phyloP scores from a whole-genome alignment of 2,113 vertebrate species.

The Trichechus manatus region DNA sequence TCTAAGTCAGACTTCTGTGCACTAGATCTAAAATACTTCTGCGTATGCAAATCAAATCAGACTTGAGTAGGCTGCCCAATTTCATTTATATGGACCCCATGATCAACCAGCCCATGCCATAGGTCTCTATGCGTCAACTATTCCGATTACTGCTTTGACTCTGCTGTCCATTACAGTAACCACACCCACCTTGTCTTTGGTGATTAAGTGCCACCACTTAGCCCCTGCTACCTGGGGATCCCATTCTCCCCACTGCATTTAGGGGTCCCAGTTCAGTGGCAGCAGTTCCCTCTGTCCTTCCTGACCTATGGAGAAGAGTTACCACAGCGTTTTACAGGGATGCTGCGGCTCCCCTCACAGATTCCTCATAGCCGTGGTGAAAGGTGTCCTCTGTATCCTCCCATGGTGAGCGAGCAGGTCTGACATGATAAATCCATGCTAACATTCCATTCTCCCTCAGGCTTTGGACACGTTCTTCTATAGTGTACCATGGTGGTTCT shows the following conservation, averaged over 20 bases:
- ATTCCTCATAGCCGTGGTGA: background rate
- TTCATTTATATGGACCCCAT: background rate
- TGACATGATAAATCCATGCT: background rate
- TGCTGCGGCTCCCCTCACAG: background rate
- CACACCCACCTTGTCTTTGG: background rate
- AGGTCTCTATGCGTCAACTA: background rate
- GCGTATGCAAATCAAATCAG: background rate
- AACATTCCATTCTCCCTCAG: too few species aligned
- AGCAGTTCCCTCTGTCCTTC: background rate
- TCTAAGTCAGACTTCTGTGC: background rate
- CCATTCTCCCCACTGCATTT: background rate
- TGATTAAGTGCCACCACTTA: background rate
- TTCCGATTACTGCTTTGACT: too few species aligned
- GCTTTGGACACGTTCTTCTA: too few species aligned
- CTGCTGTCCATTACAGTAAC: background rate
- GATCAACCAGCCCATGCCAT: background rate
- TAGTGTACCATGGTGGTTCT: fast-evolving
- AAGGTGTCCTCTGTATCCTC: background rate
- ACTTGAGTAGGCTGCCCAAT: background rate
- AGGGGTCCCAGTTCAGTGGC: background rate
- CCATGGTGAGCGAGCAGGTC: fast-evolving
- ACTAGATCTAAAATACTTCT: background rate
- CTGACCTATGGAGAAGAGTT: background rate
- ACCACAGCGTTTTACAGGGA: background rate
- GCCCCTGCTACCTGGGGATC: background rate